A percentile compares a stretch with the other conserved stretches of the same genome.
These are phyloP conservation scores for Acanthurus leucopareius DNA, from an alignment of 2,797 vertebrate genomes.

Conservation along the genomic window DNA sequence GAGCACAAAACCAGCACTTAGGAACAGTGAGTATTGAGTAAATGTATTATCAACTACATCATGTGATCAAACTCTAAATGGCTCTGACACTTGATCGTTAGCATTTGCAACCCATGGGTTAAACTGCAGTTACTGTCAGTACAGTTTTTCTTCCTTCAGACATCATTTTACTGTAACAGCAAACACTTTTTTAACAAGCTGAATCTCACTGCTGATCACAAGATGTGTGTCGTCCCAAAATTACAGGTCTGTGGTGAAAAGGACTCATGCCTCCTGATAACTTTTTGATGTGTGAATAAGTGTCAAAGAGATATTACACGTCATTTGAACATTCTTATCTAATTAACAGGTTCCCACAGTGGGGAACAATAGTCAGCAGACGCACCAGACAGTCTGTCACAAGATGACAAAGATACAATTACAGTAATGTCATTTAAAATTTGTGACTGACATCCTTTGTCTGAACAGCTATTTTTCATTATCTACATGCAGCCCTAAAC, in stretches of 20 bases:
- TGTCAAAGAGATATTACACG: conserved; percentile 23
- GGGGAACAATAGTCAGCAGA: not conserved
- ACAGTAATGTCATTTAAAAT: not conserved
- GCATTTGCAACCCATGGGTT: not conserved
- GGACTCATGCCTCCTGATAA: conserved; percentile 37
- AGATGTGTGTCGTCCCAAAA: not conserved
- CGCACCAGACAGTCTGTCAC: conserved; percentile 1
- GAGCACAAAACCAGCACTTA: too few species aligned
- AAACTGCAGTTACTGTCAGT: not conserved
- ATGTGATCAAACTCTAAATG: conserved; percentile 3
- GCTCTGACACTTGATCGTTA: not conserved
- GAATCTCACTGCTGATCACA: not conserved
- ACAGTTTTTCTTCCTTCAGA: not conserved
- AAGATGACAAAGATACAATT: conserved; percentile 25
- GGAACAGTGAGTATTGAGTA: not conserved
- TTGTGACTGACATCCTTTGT: not conserved
- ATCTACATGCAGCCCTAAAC: not conserved
- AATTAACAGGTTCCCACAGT: conserved; percentile 27
- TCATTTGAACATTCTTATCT: conserved; percentile 25
- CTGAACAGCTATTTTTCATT: not conserved
- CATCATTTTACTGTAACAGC: not conserved
- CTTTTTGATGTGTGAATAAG: conserved; percentile 39
- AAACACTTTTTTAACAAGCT: conserved; percentile 12
- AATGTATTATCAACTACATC: conserved; percentile 3
- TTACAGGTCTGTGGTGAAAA: conserved; percentile 1